A percentile compares a stretch with the other conserved stretches of the same genome.
These are phyloP conservation scores for Drosophila quadrilineata DNA, from an alignment of 1,140 invertebrate genomes.

Conservation along the genomic window DNA sequence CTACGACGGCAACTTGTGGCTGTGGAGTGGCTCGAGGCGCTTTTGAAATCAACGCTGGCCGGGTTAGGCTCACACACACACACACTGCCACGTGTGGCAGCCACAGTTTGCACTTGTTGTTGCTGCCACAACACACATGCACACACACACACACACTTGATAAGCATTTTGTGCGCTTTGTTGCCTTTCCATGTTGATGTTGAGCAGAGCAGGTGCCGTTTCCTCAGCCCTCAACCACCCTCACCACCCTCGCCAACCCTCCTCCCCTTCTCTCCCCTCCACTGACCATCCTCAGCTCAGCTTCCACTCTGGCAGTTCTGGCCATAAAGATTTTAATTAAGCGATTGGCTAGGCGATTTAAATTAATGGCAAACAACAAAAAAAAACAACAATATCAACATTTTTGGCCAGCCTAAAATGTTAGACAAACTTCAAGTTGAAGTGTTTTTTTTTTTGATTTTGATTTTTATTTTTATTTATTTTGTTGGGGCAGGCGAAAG, in stretches of 20 bases:
- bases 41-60: slow-evolving; percentile 40
- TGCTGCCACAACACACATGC: slow-evolving; percentile 15
- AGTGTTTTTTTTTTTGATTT: too few species aligned
- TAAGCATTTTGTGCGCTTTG: slow-evolving; percentile 16
- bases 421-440: too few species aligned
- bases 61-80: too few species aligned
- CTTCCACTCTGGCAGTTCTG: too few species aligned
- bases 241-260: neutral
- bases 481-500: slow-evolving; percentile 27
- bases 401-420: slow-evolving; percentile 21
- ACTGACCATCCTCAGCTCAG: neutral
- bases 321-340: slow-evolving; percentile 76
- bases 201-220: slow-evolving; percentile 35
- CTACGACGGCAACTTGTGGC: slow-evolving; percentile 1
- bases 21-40: slow-evolving; percentile 10
- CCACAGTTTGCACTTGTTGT: slow-evolving; percentile 6
- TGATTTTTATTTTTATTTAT: slow-evolving; percentile 6
- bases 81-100: too few species aligned
- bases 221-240: neutral
- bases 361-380: slow-evolving; percentile 45
- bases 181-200: slow-evolving; percentile 14
- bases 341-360: slow-evolving; percentile 50
- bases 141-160: slow-evolving; percentile 15
- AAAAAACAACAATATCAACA: neutral
- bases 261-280: neutral